phyloP scores from a whole-genome alignment of 2,113 vertebrate species.

The Coptodon rendalli region DNA sequence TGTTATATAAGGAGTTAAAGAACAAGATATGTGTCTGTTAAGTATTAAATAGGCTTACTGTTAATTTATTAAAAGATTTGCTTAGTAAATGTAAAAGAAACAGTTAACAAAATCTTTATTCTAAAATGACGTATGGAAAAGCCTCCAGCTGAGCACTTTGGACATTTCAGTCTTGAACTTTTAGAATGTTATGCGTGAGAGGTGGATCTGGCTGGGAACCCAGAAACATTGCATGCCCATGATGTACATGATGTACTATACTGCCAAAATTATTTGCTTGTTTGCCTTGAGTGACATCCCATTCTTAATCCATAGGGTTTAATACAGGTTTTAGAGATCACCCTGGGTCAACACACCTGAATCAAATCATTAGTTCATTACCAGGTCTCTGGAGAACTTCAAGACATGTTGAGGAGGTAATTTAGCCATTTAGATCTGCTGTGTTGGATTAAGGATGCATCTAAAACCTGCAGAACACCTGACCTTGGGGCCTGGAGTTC shows the following conservation, averaged over 20 bases:
- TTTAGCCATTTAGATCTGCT: neutral
- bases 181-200: neutral
- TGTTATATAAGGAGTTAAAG: neutral
- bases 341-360: neutral
- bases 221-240: neutral
- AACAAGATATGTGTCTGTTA: neutral
- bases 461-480: neutral
- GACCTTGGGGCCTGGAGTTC: neutral
- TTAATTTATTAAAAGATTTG: neutral
- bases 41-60: neutral
- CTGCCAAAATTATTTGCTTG: neutral
- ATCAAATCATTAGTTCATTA: neutral
- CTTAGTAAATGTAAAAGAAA: neutral
- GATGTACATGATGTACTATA: neutral
- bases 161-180: neutral
- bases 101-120: neutral
- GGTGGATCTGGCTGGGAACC: neutral
- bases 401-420: neutral
- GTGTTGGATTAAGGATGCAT: neutral
- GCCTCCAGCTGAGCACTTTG: neutral
- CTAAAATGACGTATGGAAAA: neutral
- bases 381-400: neutral
- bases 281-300: neutral
- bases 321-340: neutral
- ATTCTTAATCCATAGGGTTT: neutral